Conservation (phyloP, 2,113 vertebrate genomes). For the Limanda limanda region DNA sequence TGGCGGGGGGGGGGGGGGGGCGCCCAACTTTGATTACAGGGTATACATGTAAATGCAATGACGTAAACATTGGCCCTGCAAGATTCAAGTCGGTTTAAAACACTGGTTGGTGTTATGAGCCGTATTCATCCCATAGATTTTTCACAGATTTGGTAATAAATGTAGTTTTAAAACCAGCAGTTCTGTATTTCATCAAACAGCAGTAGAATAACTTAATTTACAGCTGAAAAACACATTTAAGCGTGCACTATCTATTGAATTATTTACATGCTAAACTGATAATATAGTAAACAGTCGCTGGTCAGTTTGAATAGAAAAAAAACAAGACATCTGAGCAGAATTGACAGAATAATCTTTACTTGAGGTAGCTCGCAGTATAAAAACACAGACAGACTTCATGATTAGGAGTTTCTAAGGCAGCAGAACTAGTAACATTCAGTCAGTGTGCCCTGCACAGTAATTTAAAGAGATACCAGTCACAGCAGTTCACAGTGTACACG, state of each 20-base stretch:
- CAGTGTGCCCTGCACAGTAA: constrained; percentile 24
- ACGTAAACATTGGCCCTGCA: too few species aligned
- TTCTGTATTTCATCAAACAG: too few species aligned
- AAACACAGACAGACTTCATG: constrained; percentile 42
- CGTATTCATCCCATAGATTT: too few species aligned
- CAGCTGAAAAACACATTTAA: too few species aligned
- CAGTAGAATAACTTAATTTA: not conserved
- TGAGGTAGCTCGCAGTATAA: constrained; percentile 80
- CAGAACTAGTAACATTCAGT: constrained; percentile 79
- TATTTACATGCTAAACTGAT: not conserved
- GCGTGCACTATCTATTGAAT: not conserved
- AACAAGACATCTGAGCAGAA: not conserved
- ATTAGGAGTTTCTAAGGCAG: constrained; percentile 61
- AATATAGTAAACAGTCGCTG: not conserved
- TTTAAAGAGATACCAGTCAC: constrained; percentile 3
- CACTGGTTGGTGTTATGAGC: too few species aligned
- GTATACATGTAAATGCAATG: too few species aligned
- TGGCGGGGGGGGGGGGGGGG: too few species aligned
- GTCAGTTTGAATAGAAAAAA: not conserved
- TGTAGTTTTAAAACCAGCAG: too few species aligned
- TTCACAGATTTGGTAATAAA: too few species aligned
- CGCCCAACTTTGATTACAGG: too few species aligned
- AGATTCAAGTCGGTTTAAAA: too few species aligned
- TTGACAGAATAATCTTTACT: constrained; percentile 74
- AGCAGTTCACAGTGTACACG: constrained; percentile 1